A percentile compares a stretch with the other conserved stretches of the same genome.
Conservation (phyloP, 2,797 vertebrate species). For the Macropodus opercularis region DNA sequence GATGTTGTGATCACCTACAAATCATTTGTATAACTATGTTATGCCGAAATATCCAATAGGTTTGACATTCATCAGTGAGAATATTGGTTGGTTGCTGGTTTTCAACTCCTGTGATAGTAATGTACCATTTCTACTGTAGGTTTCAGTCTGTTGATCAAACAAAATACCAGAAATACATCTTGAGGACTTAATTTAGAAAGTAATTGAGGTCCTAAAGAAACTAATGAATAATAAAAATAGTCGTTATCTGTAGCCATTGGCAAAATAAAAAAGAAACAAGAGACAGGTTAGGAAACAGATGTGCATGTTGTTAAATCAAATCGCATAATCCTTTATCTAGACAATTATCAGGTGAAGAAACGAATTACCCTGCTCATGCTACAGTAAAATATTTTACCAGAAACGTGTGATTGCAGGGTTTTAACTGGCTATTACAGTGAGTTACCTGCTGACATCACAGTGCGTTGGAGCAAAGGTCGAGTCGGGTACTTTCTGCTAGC, state of each 20-base stretch:
- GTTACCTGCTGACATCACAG: constrained; percentile 4
- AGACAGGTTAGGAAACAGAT: neutral
- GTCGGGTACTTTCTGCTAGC: neutral
- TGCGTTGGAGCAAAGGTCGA: constrained; percentile 1
- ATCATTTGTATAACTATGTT: neutral
- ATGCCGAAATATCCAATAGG: neutral
- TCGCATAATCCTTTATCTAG: constrained; percentile 20
- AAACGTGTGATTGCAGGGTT: constrained; percentile 10
- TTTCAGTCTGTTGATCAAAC: neutral
- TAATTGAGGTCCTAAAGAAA: too few species aligned
- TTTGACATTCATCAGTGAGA: neutral
- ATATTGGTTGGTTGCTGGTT: neutral
- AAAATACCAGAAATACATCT: neutral
- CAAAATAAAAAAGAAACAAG: constrained; percentile 4
- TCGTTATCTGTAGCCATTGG: neutral
- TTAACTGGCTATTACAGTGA: neutral
- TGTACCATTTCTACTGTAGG: neutral
- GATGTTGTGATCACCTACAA: neutral
- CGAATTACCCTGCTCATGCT: constrained; percentile 10
- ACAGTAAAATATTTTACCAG: constrained; percentile 11
- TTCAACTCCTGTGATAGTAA: neutral
- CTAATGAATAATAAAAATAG: neutral
- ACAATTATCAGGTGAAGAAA: constrained; percentile 4
- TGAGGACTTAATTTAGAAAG: too few species aligned
- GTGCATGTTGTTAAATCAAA: neutral